A percentile compares a stretch with the other conserved stretches of the same genome.
These are phyloP conservation scores for Metridium senile DNA, from an alignment of 92 coral and sea anemone species.

Conservation along the genomic window DNA sequence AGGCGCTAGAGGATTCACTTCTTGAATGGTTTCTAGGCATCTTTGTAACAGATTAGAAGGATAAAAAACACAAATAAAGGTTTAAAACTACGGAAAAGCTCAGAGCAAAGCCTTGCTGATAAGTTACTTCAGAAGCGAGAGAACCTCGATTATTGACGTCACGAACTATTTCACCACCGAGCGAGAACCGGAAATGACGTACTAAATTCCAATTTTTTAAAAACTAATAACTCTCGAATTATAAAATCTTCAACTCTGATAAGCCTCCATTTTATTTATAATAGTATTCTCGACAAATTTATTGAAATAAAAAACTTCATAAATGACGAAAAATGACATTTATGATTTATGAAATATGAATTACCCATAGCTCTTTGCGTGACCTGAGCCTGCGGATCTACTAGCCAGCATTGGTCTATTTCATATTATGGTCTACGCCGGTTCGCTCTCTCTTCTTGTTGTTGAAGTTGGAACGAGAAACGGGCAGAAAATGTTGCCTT, in stretches of 20 bases:
- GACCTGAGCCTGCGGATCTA: slow-evolving; percentile 15
- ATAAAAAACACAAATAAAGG: not conserved
- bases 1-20: slow-evolving; percentile 60
- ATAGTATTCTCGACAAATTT: too few species aligned
- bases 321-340: not conserved
- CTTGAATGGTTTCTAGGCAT: slow-evolving; percentile 60
- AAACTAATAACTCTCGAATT: not conserved
- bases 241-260: not conserved
- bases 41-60: not conserved
- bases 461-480: not conserved
- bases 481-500: slow-evolving; percentile 67
- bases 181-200: slow-evolving; percentile 50
- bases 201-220: not conserved
- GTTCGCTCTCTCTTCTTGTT: slow-evolving; percentile 35
- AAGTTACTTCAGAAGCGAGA: slow-evolving; percentile 18
- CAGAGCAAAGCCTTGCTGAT: too few species aligned
- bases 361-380: slow-evolving; percentile 13
- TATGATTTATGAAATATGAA: not conserved
- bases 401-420: slow-evolving; percentile 42
- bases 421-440: slow-evolving; percentile 67
- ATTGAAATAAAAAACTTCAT: too few species aligned
- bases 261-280: not conserved
- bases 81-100: slow-evolving; percentile 13
- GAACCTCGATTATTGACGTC: slow-evolving; percentile 26
- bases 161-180: slow-evolving; percentile 35